Conservation (phyloP, 2,797 vertebrate species). For the Micrastur ruficollis region DNA sequence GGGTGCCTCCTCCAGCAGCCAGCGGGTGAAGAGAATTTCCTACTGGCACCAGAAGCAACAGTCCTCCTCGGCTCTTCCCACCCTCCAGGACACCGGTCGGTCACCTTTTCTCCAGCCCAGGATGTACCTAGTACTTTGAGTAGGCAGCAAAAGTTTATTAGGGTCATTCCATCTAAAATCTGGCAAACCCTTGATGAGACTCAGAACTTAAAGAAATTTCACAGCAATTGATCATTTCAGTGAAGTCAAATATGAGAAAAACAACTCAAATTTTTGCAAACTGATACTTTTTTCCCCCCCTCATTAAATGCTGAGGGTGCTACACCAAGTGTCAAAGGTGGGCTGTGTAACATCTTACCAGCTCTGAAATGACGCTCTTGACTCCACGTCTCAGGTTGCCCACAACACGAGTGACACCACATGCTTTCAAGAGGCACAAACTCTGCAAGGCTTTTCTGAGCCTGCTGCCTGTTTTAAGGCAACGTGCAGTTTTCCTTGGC, state of each 20-base stretch:
- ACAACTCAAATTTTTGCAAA: neutral
- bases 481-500: neutral
- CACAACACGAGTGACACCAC: neutral
- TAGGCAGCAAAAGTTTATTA: no score
- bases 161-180: neutral
- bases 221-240: neutral
- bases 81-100: fast-evolving
- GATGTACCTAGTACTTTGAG: neutral
- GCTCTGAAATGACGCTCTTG: neutral
- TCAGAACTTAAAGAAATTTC: neutral
- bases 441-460: neutral
- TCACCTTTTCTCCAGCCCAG: neutral
- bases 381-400: neutral
- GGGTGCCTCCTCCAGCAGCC: neutral
- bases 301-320: neutral
- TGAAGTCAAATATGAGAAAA: neutral
- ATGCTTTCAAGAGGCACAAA: neutral
- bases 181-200: neutral
- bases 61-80: neutral
- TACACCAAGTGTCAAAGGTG: neutral
- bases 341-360: neutral
- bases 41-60: neutral
- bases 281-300: fast-evolving
- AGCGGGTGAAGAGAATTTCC: neutral
- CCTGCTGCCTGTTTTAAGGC: neutral